Base-by-base conservation (phyloP, 2,888 invertebrate genomes). In the Torymus aiolomorphi region DNA sequence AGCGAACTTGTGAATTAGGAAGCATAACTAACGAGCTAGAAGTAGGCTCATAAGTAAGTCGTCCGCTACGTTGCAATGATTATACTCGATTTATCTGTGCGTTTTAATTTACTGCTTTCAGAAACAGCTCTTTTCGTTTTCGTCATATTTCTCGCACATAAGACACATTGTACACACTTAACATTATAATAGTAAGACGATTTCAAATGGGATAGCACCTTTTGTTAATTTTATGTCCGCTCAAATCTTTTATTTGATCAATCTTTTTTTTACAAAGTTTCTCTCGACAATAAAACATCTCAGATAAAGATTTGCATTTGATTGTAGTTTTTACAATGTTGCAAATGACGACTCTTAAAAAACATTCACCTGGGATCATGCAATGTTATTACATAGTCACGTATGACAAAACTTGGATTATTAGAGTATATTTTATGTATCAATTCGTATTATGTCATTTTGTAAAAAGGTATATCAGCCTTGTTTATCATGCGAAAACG, bases 1-100 rank as follows among this genome's bases (percentile, higher is more conserved):
- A 88, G 87, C 87, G 85, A 85, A 84, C 84, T 84, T 81, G 84
- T 87, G 83, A 86, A 85, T 86, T 84, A 86, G 83, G 83, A 87
- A 87, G 87, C 87, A 84, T 87, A 88, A 86, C 82, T 86, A 85
- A 83, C 84, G 83, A 82, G 78, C 81, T 82, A 82, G 74, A 78
- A 65, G 57, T 78, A 80, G 79, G 78, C 79, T 81, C 81, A 76
- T 80, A 83, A 81, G 83, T 81, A 82, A 80, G 78, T 80, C 83
- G 76, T 78, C 73, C 79, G 77, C 77, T 78, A 67, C 59, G 72
- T 74, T 73, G 63, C 73, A 65, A 77, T 70, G 18, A 59, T 74
- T 72, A 73, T 13, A 78, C 73, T 82, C 72, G 75, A 80, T 80
- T 77, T 69, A 83, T 81, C 83, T 84, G 86, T 85, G 84, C 83